Evolutionary conservation across 37 sponge, comb jelly and placozoan genomes (phyloP).

Genomic region (Lycopodina hypogea): DNA sequence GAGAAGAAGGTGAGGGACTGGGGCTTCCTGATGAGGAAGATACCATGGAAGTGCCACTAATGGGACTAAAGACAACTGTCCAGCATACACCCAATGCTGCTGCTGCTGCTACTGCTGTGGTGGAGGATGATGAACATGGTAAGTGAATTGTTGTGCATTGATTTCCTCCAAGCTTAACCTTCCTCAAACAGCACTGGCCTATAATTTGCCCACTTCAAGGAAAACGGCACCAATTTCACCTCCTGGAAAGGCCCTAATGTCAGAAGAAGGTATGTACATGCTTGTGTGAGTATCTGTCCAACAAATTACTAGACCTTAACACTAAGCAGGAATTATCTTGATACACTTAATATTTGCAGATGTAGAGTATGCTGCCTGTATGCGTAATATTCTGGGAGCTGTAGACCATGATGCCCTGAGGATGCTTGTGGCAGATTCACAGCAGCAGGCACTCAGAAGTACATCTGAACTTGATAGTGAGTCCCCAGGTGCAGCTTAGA

Average conservation of each 20-base stretch:
- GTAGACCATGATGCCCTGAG: too few species aligned
- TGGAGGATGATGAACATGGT: conserved; percentile 42
- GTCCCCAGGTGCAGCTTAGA: too few species aligned
- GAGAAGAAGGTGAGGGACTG: background rate
- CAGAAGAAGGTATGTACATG: conserved; percentile 18
- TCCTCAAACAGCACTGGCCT: background rate
- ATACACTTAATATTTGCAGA: too few species aligned
- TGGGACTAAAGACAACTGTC: too few species aligned
- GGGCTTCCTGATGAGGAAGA: background rate
- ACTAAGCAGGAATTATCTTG: too few species aligned
- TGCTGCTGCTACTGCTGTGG: background rate
- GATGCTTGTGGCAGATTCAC: too few species aligned
- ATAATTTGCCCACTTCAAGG: background rate
- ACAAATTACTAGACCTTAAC: too few species aligned
- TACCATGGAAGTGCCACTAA: too few species aligned
- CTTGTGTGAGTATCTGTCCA: background rate
- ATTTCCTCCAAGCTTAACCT: background rate
- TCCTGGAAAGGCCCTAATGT: conserved; percentile 7
- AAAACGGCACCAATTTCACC: background rate
- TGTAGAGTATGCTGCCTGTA: too few species aligned
- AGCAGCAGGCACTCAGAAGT: too few species aligned
- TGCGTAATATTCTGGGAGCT: too few species aligned
- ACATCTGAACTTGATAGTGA: too few species aligned
- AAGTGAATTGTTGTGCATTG: background rate
- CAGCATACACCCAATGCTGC: background rate